Conservation (phyloP, 2,113 vertebrate species). For the Prunella himalayana region DNA sequence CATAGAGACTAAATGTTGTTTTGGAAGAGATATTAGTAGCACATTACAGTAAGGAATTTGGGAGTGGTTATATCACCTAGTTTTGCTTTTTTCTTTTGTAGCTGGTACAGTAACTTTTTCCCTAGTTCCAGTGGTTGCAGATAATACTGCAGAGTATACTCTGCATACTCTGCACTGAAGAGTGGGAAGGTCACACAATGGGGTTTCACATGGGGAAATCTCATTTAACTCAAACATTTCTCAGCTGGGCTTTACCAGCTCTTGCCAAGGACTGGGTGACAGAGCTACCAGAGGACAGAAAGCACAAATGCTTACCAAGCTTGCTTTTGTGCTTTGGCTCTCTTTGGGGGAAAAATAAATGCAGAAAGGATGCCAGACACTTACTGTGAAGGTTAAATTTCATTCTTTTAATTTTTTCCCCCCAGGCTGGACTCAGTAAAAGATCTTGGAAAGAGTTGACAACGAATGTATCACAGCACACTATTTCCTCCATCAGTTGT, state of each 20-base stretch:
- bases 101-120: not conserved
- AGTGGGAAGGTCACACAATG: not conserved
- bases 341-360: not conserved
- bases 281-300: not conserved
- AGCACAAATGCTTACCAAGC: not conserved
- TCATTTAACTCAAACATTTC: not conserved
- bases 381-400: not conserved
- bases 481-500: not conserved
- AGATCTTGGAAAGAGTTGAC: not conserved
- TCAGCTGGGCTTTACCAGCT: not conserved
- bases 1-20: not conserved
- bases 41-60: not conserved
- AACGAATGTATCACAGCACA: not conserved
- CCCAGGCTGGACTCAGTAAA: not conserved
- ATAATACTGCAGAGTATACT: accelerated
- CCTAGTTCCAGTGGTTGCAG: not conserved
- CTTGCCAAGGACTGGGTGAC: not conserved
- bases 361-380: not conserved
- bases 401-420: no score
- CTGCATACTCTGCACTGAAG: no score
- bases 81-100: not conserved
- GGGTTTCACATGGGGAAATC: not conserved
- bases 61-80: not conserved
- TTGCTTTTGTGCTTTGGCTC: not conserved
- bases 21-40: not conserved